A percentile compares a stretch with the other conserved stretches of the same genome.
Evolutionary conservation across 2,888 invertebrate genomes (phyloP).

Genomic region (Suillia variegata): DNA sequence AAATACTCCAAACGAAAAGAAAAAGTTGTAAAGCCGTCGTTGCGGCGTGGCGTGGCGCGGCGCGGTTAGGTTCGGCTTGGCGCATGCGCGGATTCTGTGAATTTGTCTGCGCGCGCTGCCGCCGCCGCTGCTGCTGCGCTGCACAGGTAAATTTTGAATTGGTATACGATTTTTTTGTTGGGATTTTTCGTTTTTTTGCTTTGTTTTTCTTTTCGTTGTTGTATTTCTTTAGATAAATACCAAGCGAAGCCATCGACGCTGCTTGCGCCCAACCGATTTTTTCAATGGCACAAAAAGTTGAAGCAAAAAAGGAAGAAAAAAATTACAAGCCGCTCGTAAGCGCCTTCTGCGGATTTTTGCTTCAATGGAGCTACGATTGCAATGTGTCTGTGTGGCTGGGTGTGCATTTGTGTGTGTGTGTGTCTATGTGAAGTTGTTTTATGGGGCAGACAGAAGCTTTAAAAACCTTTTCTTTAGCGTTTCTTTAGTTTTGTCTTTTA

Average conservation of each 20-base stretch:
- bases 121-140: too few species aligned
- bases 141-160: background rate
- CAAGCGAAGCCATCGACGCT: background rate
- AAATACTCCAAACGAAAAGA: background rate
- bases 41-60: background rate
- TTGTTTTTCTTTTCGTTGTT: too few species aligned
- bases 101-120: background rate
- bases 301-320: too few species aligned
- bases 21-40: too few species aligned
- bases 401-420: too few species aligned
- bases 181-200: too few species aligned
- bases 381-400: background rate
- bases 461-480: too few species aligned
- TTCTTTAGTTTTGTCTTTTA: too few species aligned
- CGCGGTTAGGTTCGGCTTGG: background rate
- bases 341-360: background rate
- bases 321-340: background rate
- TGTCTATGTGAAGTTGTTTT: too few species aligned
- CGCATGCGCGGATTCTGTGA: conserved; percentile 3
- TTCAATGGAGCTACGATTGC: background rate
- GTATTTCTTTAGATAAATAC: too few species aligned
- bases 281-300: too few species aligned
- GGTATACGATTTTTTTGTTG: background rate
- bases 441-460: too few species aligned
- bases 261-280: background rate